Base-by-base conservation (phyloP, 2,113 vertebrate genomes). In the Diadophis punctatus region DNA sequence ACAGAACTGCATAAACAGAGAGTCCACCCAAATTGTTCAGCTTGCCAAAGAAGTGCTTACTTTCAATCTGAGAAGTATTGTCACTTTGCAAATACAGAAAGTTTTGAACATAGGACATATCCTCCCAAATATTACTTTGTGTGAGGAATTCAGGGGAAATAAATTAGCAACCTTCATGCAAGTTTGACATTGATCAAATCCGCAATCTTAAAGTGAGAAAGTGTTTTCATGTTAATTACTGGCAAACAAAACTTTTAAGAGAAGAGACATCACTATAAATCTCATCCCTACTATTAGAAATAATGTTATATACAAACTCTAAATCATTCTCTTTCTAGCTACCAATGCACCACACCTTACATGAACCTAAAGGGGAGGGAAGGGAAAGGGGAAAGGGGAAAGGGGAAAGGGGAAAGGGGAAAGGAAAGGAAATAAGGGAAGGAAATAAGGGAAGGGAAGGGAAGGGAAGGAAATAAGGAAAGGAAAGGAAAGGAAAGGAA, bases 1-100 rank as follows among this genome's bases (percentile, higher is more conserved):
- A 18, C 1, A 85, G 23, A 68, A 30, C n/a, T 2, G 11, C 11
- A 68, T 68, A n/a, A 68, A n/a, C 60, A 90, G 25, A 30, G 43
- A 86, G 11, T 49, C 23, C 23, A 90, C 11, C 2, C 20, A 51
- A n/a, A 93, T 91, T 90, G 93, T 92, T 87, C 93, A 16, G 86
- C 39, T 95, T 88, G 88, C 88, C 49, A 84, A 90, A 84, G 88
- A 0, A 1, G 94, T 94, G 96, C 95, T 85, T 56, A 56, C 87
- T 84, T 63, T 63, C 43, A 88, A 58, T 7, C 3, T 20, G 22
- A 68, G 51, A 25, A 92, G 94, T 56, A 63, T n/a, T 23, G 52
- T 52, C 51, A 14, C 27, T 93, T 95, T 93, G 22, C 51, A 3
- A 3, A 14, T 89, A 89, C 51, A 34, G 34, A 89, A 34, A 39